Evolutionary conservation across 53 echinoderm and acorn worm species (phyloP), one percentile per base, ranked within the genome.

Genomic region (Henricia sp.): DNA sequence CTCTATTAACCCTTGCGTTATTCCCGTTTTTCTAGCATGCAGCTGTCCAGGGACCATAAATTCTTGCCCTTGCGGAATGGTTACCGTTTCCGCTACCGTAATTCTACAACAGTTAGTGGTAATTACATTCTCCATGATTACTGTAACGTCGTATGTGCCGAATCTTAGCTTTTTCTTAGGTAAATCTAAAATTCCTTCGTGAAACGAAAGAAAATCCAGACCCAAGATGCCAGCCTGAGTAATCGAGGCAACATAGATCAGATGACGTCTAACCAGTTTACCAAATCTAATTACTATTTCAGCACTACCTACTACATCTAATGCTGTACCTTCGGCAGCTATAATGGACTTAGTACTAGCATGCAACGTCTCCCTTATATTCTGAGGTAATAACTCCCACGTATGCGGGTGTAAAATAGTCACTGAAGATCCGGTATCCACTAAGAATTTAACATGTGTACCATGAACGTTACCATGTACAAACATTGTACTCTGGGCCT

Each of bases 361-460:
- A 21, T 38, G 75, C 19, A 75, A 20, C 4, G 30, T 75, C 35
- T 53, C 23, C 52, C 55, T 50, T 3, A 75, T 30, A 27, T 75
- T 44, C 39, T 29, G 53, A 25, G 75, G 75, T 27, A 75, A 56
- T 35, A 32, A 32, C n/a, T 75, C 55, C 55, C 57, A 75, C 10
- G 37, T 75, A 1, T 55, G 54, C 44, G 75, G 53, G 52, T 75
- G 75, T 20, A 75, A 42, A 53, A 75, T 55, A 38, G 75, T 55
- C 21, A 55, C 55, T 6, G 75, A 75, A 5, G 75, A 75, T 11
- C 75, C 75, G 1, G 75, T 75, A 56, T 75, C 75, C 6, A 70
- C 39, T 6, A 70, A 21, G 37, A 29, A 33, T 21, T 67, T 67
- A 33, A 67, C 37, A 67, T 67, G 13, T 35, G 37, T 6, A 5